These are phyloP conservation scores for Alviniconcha strummeri DNA, from an alignment of 2,888 invertebrate species.

Conservation along the genomic window DNA sequence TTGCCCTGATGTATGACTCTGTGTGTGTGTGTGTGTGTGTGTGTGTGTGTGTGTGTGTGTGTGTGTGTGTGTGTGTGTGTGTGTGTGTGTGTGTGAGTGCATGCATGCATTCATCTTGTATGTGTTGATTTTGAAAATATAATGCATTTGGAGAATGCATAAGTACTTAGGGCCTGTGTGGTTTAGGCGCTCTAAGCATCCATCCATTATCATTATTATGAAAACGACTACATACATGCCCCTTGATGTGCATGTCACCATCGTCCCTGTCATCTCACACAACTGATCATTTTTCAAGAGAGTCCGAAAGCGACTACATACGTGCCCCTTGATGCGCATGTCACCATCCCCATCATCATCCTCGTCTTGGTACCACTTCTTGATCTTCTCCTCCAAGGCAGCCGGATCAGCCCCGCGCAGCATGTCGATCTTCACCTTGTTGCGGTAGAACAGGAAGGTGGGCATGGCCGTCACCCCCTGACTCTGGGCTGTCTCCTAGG, in stretches of 20 bases:
- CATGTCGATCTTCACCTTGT: slow-evolving; percentile 80
- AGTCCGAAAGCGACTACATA: slow-evolving; percentile 45
- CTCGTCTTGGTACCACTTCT: slow-evolving; percentile 78
- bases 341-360: slow-evolving; percentile 62
- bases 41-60: neutral
- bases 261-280: slow-evolving; percentile 54
- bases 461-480: slow-evolving; percentile 98
- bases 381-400: slow-evolving; percentile 90
- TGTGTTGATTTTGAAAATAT: neutral
- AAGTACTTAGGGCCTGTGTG: too few species aligned
- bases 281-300: neutral
- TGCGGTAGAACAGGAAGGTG: slow-evolving; percentile 96
- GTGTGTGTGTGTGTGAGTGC: neutral
- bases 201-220: neutral
- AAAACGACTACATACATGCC: neutral
- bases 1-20: too few species aligned
- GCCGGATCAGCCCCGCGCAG: slow-evolving; percentile 91
- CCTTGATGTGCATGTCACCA: slow-evolving; percentile 61
- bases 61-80: neutral
- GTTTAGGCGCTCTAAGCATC: too few species aligned
- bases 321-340: slow-evolving; percentile 68
- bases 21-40: neutral
- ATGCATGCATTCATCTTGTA: neutral
- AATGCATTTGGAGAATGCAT: neutral
- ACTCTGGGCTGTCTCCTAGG: slow-evolving; percentile 84